Conservation (phyloP, 2,888 invertebrate genomes). For the Dryobota labecula region DNA sequence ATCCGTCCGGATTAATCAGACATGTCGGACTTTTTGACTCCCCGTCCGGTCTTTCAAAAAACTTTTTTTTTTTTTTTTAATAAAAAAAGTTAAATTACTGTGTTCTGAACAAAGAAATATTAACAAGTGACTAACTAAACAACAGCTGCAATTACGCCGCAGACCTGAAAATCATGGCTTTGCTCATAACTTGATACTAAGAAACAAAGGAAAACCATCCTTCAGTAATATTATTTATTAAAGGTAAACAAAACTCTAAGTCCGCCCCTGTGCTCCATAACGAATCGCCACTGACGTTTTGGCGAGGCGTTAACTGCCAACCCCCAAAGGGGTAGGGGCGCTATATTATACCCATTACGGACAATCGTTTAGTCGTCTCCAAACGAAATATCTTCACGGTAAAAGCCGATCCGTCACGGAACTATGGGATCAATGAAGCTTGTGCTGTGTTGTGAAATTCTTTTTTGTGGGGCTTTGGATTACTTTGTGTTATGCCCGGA, state of each 20-base stretch:
- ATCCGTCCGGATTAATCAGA: background rate
- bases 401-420: constrained; percentile 79
- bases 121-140: background rate
- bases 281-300: constrained; percentile 84
- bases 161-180: no score
- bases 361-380: constrained; percentile 81
- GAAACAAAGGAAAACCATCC: background rate
- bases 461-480: background rate
- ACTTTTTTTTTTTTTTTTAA: no score
- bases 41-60: background rate
- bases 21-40: background rate
- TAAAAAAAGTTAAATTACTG: background rate
- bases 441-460: constrained; percentile 30
- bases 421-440: constrained; percentile 45
- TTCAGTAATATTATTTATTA: background rate
- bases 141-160: no score
- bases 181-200: background rate
- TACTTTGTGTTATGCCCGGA: background rate
- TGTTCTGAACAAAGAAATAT: background rate
- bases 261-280: constrained; percentile 76
- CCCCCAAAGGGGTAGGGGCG: constrained; percentile 77
- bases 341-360: constrained; percentile 81
- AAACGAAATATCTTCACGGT: constrained; percentile 80
- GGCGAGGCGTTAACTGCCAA: constrained; percentile 83
- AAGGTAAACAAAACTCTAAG: constrained; percentile 19